Evolutionary conservation across 2,113 vertebrate species (phyloP).

Genomic region (Leptocoma aspasia): DNA sequence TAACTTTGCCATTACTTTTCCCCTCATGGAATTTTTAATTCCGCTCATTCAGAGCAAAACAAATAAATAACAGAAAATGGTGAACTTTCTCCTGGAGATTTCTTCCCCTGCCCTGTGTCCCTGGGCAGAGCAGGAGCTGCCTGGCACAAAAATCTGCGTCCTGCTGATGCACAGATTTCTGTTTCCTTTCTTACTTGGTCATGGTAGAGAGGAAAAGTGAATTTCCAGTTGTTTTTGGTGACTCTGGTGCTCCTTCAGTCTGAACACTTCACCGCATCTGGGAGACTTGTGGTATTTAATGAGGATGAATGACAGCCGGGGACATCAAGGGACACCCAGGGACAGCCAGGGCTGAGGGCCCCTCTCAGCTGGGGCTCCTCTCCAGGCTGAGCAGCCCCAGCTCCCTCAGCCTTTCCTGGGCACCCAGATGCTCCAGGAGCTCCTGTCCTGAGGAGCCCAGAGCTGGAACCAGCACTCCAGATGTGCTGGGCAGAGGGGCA

Average conservation of each 20-base stretch:
- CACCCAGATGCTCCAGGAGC: not conserved
- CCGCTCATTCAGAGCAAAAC: not conserved
- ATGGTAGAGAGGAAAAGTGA: not conserved
- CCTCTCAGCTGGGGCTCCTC: not conserved
- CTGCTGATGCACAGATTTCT: fast-evolving
- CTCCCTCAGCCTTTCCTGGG: not conserved
- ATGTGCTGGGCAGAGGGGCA: too few relatives aligned
- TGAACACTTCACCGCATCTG: not conserved
- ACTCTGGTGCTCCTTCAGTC: not conserved
- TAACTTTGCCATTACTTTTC: not conserved
- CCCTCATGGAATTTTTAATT: not conserved
- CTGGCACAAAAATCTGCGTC: not conserved
- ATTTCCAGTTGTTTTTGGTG: not conserved
- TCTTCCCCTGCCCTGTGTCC: too few relatives aligned
- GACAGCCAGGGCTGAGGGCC: too few relatives aligned
- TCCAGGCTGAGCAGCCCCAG: not conserved
- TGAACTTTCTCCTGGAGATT: not conserved
- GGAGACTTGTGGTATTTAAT: fast-evolving
- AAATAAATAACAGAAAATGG: not conserved
- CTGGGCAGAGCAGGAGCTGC: not conserved
- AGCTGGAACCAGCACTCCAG: not conserved
- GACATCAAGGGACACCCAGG: too few relatives aligned
- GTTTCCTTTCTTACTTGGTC: fast-evolving
- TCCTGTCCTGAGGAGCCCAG: not conserved
- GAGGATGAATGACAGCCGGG: not conserved